Conservation (phyloP, 2,888 invertebrate species). For the Nesidiocoris tenuis region DNA sequence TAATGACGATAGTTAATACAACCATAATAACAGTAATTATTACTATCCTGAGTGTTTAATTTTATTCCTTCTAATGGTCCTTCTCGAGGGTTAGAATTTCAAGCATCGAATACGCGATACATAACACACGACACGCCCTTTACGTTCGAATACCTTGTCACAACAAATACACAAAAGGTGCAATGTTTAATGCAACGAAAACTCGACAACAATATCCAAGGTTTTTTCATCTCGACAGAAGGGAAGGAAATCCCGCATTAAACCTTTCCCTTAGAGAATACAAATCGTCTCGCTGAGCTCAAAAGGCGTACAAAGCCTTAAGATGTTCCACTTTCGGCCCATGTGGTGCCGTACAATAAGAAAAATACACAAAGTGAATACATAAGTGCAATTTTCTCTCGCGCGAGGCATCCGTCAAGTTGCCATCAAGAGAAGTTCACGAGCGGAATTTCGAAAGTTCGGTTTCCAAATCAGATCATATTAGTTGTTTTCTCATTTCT, state of each 20-base stretch:
- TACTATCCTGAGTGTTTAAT: too few relatives aligned
- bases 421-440: too few relatives aligned
- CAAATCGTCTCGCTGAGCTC: neutral
- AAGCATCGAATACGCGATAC: too few relatives aligned
- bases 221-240: neutral
- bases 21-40: too few relatives aligned
- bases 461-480: too few relatives aligned
- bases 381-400: too few relatives aligned
- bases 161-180: neutral
- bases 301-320: neutral
- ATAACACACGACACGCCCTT: neutral
- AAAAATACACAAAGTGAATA: neutral
- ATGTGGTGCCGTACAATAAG: neutral
- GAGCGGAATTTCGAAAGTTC: too few relatives aligned
- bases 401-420: too few relatives aligned
- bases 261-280: neutral
- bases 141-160: neutral
- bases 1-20: too few relatives aligned
- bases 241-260: slow-evolving; percentile 8
- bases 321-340: neutral
- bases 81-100: too few relatives aligned
- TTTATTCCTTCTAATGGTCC: too few relatives aligned
- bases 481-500: too few relatives aligned
- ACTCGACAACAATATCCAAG: slow-evolving; percentile 26
- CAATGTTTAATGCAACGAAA: slow-evolving; percentile 30